Percentiles rank a stretch among this genome's conserved stretches.
Evolutionary conservation across 2,113 vertebrate species (phyloP).

Genomic region (Motacilla tschutschensis): DNA sequence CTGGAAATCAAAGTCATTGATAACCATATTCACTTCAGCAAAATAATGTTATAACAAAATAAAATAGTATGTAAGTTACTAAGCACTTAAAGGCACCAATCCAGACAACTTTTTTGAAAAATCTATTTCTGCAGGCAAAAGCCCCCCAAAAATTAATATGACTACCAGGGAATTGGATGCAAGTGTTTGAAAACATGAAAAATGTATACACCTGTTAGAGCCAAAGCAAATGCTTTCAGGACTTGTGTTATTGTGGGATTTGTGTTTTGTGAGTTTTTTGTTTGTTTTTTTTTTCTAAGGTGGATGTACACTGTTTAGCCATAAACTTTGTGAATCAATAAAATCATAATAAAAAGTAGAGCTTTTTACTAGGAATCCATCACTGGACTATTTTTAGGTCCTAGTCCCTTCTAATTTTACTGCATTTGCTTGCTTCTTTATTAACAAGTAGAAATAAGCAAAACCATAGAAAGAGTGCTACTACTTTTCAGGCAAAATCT

Average conservation of each 20-base stretch:
- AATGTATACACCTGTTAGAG: neutral
- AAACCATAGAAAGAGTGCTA: neutral
- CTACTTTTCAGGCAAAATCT: neutral
- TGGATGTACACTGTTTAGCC: neutral
- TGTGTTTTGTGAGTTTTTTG: neutral
- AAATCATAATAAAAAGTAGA: neutral
- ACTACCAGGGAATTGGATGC: neutral
- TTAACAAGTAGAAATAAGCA: neutral
- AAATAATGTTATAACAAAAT: neutral
- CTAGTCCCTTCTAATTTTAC: neutral
- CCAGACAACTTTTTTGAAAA: neutral
- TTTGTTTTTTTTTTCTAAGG: neutral
- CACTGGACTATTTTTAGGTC: neutral
- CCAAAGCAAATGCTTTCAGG: neutral
- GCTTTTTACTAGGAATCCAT: neutral
- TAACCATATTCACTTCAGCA: neutral
- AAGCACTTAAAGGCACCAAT: neutral
- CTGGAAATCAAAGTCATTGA: neutral
- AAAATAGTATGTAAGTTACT: neutral
- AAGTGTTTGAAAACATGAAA: neutral
- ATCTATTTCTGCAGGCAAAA: neutral
- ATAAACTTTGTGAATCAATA: neutral
- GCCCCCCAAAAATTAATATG: neutral
- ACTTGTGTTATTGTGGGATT: neutral
- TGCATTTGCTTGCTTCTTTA: neutral